Evolutionary conservation across 2,113 vertebrate genomes (phyloP).

Genomic region (Eclectus roratus): DNA sequence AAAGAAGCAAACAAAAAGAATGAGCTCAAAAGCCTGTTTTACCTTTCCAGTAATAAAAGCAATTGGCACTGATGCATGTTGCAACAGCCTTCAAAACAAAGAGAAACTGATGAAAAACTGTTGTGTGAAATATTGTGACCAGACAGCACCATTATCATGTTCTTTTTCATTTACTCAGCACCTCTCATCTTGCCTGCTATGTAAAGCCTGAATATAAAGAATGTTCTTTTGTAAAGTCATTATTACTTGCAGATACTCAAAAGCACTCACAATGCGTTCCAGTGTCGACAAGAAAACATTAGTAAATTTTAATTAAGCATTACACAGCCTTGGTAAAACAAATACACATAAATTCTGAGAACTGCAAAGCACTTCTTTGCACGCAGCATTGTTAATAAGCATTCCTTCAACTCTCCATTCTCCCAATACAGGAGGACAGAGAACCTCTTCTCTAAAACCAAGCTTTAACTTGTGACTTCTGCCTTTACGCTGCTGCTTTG

Average conservation of each 20-base stretch:
- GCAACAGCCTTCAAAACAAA: background rate
- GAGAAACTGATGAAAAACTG: background rate
- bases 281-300: background rate
- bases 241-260: background rate
- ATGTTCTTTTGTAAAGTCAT: background rate
- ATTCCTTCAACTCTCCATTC: background rate
- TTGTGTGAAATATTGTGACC: background rate
- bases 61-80: background rate
- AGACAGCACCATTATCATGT: background rate
- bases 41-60: conserved; percentile 27
- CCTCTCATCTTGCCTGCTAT: background rate
- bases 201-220: background rate
- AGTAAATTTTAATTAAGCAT: background rate
- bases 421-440: background rate
- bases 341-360: background rate
- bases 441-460: background rate
- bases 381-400: background rate
- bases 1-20: background rate
- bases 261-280: background rate
- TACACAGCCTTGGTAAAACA: background rate
- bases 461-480: background rate
- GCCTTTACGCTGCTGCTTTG: background rate
- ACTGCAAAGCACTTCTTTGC: background rate
- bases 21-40: conserved; percentile 40
- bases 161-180: background rate